Conservation (phyloP, 2,888 invertebrate species). For the Caenorhabditis sp. region DNA sequence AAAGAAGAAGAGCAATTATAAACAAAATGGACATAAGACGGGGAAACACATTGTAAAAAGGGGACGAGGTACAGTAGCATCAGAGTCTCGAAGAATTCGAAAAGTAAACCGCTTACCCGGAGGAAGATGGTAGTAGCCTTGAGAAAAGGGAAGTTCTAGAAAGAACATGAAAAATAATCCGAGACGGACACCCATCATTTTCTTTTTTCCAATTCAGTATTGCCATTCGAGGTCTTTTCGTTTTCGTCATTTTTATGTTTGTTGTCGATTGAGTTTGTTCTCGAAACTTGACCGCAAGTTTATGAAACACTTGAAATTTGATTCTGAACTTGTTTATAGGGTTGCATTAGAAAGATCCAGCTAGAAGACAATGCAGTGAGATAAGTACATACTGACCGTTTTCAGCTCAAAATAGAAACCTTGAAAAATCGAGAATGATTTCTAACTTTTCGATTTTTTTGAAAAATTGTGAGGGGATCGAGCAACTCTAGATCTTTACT, state of each 20-base stretch:
- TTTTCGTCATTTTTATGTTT: background rate
- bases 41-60: background rate
- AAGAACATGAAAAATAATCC: slow-evolving; percentile 48
- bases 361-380: too few relatives aligned
- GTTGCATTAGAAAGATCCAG: too few relatives aligned
- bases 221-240: slow-evolving; percentile 1
- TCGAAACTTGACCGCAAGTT: too few relatives aligned
- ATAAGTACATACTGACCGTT: too few relatives aligned
- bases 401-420: too few relatives aligned
- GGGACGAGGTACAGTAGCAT: slow-evolving; percentile 34
- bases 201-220: slow-evolving; percentile 11
- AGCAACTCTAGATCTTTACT: too few relatives aligned
- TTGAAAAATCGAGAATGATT: too few relatives aligned
- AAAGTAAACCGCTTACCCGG: slow-evolving; percentile 58
- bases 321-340: too few relatives aligned
- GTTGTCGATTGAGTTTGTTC: slow-evolving; percentile 4
- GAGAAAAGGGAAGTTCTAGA: slow-evolving; percentile 35
- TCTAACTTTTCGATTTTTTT: too few relatives aligned
- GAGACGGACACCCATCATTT: slow-evolving; percentile 20
- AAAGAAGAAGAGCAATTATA: slow-evolving; percentile 40
- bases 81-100: background rate
- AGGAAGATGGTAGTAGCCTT: slow-evolving; percentile 26
- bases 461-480: too few relatives aligned
- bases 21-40: slow-evolving; percentile 40
- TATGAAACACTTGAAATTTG: too few relatives aligned